Percentiles rank a stretch among this genome's conserved stretches.
Evolutionary conservation across 2,888 invertebrate genomes (phyloP).

Genomic region (Spilarctia lutea): DNA sequence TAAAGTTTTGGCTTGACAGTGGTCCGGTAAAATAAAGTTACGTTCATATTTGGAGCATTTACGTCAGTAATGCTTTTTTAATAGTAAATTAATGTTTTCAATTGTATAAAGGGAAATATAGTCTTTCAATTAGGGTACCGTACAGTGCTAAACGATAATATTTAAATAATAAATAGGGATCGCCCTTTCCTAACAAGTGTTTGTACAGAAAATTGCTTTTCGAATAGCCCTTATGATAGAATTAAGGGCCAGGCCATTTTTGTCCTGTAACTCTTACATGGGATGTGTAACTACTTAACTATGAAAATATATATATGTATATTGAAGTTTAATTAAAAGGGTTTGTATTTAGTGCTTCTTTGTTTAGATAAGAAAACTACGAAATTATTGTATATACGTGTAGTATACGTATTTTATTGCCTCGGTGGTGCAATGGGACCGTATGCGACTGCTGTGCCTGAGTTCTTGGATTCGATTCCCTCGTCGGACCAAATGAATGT

Average conservation of each 20-base stretch:
- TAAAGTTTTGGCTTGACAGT: too few species aligned
- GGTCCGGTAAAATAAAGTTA: too few species aligned
- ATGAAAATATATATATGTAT: not conserved
- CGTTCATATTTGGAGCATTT: too few species aligned
- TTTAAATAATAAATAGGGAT: slow-evolving; percentile 62
- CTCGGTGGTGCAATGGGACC: too few species aligned
- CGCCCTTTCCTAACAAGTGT: slow-evolving; percentile 50
- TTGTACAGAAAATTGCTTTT: slow-evolving; percentile 65
- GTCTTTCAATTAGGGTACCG: slow-evolving; percentile 33
- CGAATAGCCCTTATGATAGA: slow-evolving; percentile 13
- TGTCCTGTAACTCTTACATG: not conserved
- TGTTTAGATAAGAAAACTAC: not conserved
- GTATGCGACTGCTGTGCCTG: too few species aligned
- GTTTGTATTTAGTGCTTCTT: not conserved
- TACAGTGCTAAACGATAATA: slow-evolving; percentile 49
- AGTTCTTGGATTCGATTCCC: too few species aligned
- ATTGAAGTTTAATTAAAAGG: slow-evolving; percentile 1
- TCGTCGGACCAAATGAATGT: too few species aligned
- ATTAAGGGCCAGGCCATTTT: not conserved
- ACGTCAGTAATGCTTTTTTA: too few species aligned
- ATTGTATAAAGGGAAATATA: not conserved
- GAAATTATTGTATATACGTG: too few species aligned
- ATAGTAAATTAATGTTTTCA: too few species aligned
- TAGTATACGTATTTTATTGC: too few species aligned
- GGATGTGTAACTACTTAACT: not conserved